Percentiles rank a stretch among this genome's conserved stretches.
phyloP scores from a whole-genome alignment of 2,888 invertebrate genomes.

The Diaphora mendica region DNA sequence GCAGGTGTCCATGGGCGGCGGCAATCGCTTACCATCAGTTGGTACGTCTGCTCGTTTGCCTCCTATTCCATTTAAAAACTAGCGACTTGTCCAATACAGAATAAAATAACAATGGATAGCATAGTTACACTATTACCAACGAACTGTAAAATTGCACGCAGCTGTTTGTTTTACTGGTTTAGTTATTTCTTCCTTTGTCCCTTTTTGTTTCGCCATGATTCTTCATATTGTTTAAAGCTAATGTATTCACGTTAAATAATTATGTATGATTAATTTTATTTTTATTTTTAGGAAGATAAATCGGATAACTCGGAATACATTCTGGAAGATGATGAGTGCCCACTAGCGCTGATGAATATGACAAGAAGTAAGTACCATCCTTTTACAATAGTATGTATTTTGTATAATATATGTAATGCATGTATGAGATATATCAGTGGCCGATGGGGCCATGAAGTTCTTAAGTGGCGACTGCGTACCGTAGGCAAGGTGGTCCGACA shows the following conservation, averaged over 20 bases:
- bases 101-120: neutral
- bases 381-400: neutral
- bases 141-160: neutral
- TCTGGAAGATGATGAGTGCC: slow-evolving; percentile 98
- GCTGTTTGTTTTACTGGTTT: neutral
- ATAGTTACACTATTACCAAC: too few relatives aligned
- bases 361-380: slow-evolving; percentile 91
- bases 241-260: too few relatives aligned
- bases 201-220: too few relatives aligned
- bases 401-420: too few relatives aligned
- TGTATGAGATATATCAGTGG: neutral
- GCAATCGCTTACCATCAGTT: too few relatives aligned
- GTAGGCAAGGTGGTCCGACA: too few relatives aligned
- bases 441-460: too few relatives aligned
- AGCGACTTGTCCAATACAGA: neutral
- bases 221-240: too few relatives aligned
- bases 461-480: too few relatives aligned
- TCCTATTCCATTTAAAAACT: too few relatives aligned
- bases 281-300: slow-evolving; percentile 84
- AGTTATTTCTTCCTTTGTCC: neutral
- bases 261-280: neutral
- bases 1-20: too few relatives aligned
- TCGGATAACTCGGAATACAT: slow-evolving; percentile 94
- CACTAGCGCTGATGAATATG: slow-evolving; percentile 96
- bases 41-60: too few relatives aligned